Base-by-base conservation (phyloP, 2,113 vertebrate species). In the Otis tarda region DNA sequence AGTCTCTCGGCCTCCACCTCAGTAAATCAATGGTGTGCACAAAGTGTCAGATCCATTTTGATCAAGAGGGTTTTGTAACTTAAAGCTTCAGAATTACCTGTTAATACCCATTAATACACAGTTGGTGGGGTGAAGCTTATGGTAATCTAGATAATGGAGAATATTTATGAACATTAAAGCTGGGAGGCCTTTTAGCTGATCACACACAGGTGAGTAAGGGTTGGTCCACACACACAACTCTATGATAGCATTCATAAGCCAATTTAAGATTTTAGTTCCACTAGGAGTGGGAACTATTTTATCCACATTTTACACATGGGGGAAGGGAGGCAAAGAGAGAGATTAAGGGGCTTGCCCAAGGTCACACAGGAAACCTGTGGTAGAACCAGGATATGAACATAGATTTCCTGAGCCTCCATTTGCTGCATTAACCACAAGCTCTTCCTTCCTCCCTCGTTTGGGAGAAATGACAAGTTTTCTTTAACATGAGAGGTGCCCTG, bases 391-490 rank as follows among this genome's bases (percentile, higher is more conserved):
- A 96, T 95, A 97, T 96, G 94, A 97, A 90, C 39, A 76, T 74
- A 96, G 92, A 96, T 96, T 95, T 96, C 94, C 90, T 96, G 94
- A 96, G 79, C 92, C 95, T 96, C 95, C 95, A 95, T 94, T 94
- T 93, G 47, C 89, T 95, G 56, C 56, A 24, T 80, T 86, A 94
- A 90, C 92, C 76, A 81, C 92, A 88, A 95, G 92, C 82, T 93
- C 95, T 95, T 97, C 88, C 94, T 96, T 90, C 95, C 94, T 95
- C 91, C 83, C 79, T 70, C 18, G 33, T 81, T 47, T 95, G 93
- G 96, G 94, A 96, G 90, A 96, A 89, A 76, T 31, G 30, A 90
- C 64, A 95, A 86, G 30, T 71, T 88, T 95, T 95, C 82, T 94
- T 78, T 39, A 83, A 41, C 5, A 19, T 65, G 59, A 90, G 60